A percentile compares a stretch with the other conserved stretches of the same genome.
These are phyloP conservation scores for Synanthedon myopaeformis DNA, from an alignment of 2,888 invertebrate genomes.

Conservation along the genomic window DNA sequence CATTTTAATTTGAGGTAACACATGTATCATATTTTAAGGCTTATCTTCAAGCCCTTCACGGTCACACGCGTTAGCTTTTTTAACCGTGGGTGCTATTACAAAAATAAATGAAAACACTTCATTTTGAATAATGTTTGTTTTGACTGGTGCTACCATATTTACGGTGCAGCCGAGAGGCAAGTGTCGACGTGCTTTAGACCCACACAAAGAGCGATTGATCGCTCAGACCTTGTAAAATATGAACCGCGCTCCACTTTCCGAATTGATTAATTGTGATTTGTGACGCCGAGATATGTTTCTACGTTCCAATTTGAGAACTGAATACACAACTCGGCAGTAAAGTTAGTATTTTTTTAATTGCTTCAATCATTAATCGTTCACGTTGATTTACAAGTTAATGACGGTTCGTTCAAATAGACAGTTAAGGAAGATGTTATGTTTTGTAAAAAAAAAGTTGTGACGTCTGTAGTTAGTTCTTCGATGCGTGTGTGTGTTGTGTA, in stretches of 20 bases:
- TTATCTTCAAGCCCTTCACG: slow-evolving; percentile 13
- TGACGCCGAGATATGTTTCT: slow-evolving; percentile 31
- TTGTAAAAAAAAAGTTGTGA: slow-evolving; percentile 2
- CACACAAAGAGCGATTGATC: slow-evolving; percentile 64
- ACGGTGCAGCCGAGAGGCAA: slow-evolving; percentile 28
- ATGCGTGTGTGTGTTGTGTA: slow-evolving; percentile 18
- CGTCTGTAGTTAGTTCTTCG: slow-evolving; percentile 26
- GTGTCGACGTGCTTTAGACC: slow-evolving; percentile 53
- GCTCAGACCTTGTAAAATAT: slow-evolving; percentile 49
- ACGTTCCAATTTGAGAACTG: slow-evolving; percentile 44
- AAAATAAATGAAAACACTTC: slow-evolving; percentile 57
- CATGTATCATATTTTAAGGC: neutral
- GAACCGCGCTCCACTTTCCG: slow-evolving; percentile 45
- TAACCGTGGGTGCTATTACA: slow-evolving; percentile 50
- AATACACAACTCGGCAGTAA: slow-evolving; percentile 38
- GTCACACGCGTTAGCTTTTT: slow-evolving; percentile 40
- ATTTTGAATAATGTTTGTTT: slow-evolving; percentile 62
- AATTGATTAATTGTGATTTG: slow-evolving; percentile 65
- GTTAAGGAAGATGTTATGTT: slow-evolving; percentile 9
- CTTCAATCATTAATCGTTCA: slow-evolving; percentile 33
- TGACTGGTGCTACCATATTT: slow-evolving; percentile 51
- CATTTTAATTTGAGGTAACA: neutral
- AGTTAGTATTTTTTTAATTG: slow-evolving; percentile 44
- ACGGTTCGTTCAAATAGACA: slow-evolving; percentile 13
- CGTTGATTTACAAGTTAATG: slow-evolving; percentile 32